Base-by-base conservation (phyloP, 1,140 invertebrate genomes). In the Drosophila kepulauana region DNA sequence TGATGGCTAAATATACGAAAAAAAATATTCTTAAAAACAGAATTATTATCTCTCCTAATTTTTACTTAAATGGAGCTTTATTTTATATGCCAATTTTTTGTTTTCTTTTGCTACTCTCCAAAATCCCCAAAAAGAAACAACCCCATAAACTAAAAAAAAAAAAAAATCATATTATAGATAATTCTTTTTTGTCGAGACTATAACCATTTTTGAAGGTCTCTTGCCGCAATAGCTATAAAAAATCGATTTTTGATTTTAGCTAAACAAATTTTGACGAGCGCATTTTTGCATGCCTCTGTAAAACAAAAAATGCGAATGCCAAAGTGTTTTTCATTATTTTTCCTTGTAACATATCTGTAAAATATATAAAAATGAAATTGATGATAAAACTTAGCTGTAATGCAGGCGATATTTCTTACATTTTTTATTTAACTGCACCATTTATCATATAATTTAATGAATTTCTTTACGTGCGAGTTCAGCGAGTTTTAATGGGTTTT, bases 131-230 rank as follows among this genome's bases (percentile, higher is more conserved):
- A 16, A 68, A 11, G 65, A 63, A 62, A 64, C 56, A 62, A 63
- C 59, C 54, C 13, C 54, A 11, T 46, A 64, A 67, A 10, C 6
- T 16, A 25, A n/a, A 64, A 25, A 8, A 64, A 16, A 62, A 62
- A 65, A 41, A 57, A 65, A 46, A 10, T 8, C 10, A 25, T 13
- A 43, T 30, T 38, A 35, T 2, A 70, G 30, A 71, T 16, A 51
- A 85, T 56, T 45, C 46, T 10, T 90, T 89, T 89, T 89, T 89
- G 86, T 73, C 86, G 86, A 89, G 86, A 89, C 86, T 89, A 89
- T 80, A 16, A 13, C 43, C 73, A 38, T 90, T 87, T 89, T 89
- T 89, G 86, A 89, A 89, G 72, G 86, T 89, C 86, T 89, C 85
- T 70, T 56, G 73, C 66, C 38, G 49, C n/a, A 4, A 51, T 41